Evolutionary conservation across 2,888 invertebrate species (phyloP).

Genomic region (Spisula subtruncata): DNA sequence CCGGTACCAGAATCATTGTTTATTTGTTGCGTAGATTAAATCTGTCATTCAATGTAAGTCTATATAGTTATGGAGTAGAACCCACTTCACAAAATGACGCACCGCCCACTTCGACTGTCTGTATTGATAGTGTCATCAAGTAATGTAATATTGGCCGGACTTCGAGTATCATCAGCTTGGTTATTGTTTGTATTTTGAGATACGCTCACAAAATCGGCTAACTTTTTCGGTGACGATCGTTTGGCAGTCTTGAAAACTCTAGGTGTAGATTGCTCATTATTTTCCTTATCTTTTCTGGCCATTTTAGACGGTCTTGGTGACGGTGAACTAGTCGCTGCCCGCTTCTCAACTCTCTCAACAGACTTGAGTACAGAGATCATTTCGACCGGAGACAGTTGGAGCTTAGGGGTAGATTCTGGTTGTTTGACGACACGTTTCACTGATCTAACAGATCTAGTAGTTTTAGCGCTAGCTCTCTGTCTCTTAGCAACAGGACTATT

Average conservation of each 20-base stretch:
- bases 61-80: background rate
- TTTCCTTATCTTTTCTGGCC: conserved; percentile 9
- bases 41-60: too few relatives aligned
- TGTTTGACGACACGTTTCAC: conserved; percentile 21
- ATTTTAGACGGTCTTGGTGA: conserved; percentile 41
- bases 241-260: conserved; percentile 48
- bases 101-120: conserved; percentile 68
- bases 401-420: background rate
- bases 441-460: conserved; percentile 11
- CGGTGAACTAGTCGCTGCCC: conserved; percentile 29
- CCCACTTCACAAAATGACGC: conserved; percentile 60
- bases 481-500: conserved; percentile 34
- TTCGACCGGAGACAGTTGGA: conserved; percentile 48
- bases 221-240: conserved; percentile 54
- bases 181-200: conserved; percentile 36
- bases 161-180: background rate
- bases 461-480: conserved; percentile 14
- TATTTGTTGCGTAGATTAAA: too few relatives aligned
- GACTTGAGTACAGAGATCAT: conserved; percentile 58
- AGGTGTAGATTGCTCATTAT: conserved; percentile 45
- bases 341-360: conserved; percentile 44
- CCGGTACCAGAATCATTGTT: too few relatives aligned
- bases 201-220: conserved; percentile 51
- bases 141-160: conserved; percentile 21
- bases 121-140: conserved; percentile 65